phyloP scores from a whole-genome alignment of 2,113 vertebrate species.

The Sturnira hondurensis region DNA sequence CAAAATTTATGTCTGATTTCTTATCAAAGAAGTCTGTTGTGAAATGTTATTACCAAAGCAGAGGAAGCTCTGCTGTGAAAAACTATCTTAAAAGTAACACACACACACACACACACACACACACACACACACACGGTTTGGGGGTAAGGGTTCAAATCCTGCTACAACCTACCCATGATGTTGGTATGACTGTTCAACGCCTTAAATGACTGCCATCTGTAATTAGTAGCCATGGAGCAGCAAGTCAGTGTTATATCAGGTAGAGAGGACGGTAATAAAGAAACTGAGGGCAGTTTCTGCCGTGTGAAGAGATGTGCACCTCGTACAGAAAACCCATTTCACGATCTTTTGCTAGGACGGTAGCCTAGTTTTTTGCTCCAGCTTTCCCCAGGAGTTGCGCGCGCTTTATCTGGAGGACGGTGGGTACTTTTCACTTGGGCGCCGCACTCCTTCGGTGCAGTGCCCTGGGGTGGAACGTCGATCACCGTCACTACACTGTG shows the following conservation, averaged over 20 bases:
- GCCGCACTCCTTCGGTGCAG: not conserved
- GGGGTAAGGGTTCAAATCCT: not conserved
- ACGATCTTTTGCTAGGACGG: not conserved
- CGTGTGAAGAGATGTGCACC: not conserved
- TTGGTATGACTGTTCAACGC: not conserved
- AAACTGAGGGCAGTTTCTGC: conserved; percentile 14
- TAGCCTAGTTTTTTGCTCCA: conserved; percentile 11
- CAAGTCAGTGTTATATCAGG: not conserved
- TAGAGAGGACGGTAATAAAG: conserved; percentile 22
- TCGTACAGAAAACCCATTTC: not conserved
- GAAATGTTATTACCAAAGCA: not conserved
- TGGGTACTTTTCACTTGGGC: not conserved
- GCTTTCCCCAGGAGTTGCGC: not conserved
- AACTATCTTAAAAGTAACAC: not conserved
- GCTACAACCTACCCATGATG: not conserved
- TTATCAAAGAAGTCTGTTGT: not conserved
- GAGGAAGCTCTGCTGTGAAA: not conserved
- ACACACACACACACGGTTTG: too few relatives aligned
- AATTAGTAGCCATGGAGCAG: conserved; percentile 14
- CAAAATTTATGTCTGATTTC: not conserved
- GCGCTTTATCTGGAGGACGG: conserved; percentile 13
- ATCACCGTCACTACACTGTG: not conserved
- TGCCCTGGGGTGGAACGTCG: not conserved
- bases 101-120: not conserved
- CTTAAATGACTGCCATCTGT: not conserved